Evolutionary conservation across 1,140 invertebrate species (phyloP), one percentile per base, ranked within the genome.

Genomic region (Zaprionus inermis): DNA sequence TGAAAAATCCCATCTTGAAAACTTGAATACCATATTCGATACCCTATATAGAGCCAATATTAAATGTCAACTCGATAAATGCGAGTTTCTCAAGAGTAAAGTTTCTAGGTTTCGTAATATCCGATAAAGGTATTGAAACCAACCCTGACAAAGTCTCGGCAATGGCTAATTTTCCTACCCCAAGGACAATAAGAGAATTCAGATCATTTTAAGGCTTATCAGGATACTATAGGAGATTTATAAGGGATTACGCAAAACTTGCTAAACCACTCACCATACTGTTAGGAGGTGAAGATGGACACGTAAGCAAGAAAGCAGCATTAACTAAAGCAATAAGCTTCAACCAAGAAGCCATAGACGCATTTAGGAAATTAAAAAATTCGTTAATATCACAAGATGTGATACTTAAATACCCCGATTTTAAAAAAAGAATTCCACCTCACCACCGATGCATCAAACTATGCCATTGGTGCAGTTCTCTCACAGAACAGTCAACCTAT

Each of bases 341-440:
- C 32, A 59, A 77, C 92, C 32, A 91, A 90, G 9, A 46, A 69
- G 93, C 38, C 76, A 83, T 54, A 91, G 81, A 44, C 88, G 89
- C 3, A 81, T 38, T 38, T n/a, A 38, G 36, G 12, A 38, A 38
- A 38, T 12, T 38, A 38, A 38, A n/a, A 38, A 38, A 14, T 38
- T 38, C 14, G 4, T 38, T 38, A 38, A 38, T 32, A 32, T 32
- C 30, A 32, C 30, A 32, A 32, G 30, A 32, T 9, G 5, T 32
- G 30, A 32, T 38, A 38, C 36, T n/a, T 38, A 38, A 38, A 38
- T 38, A 38, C 36, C 36, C 36, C 36, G 14, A 93, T 60, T 92
- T 92, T 57, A 56, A 58, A 3, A 77, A 77, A 86, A 61, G 71
- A 73, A 44, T 92, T 92, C 55, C 76, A 79, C 7, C 58, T 92